Evolutionary conservation across 2,797 vertebrate genomes (phyloP).

Genomic region (Spatula clypeata): DNA sequence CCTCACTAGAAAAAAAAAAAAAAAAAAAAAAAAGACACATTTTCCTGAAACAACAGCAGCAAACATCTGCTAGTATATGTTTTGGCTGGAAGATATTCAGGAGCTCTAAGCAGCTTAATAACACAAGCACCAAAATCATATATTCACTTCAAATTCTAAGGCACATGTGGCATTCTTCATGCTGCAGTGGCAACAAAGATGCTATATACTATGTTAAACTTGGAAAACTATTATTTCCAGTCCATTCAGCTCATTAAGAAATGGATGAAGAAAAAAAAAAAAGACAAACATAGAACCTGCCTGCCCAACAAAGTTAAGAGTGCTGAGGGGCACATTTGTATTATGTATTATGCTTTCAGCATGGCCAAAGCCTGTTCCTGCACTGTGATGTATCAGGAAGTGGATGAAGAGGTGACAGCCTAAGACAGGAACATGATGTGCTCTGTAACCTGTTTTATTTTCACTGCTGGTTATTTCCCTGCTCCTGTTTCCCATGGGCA

Average conservation of each 20-base stretch:
- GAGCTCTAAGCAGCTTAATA: background rate
- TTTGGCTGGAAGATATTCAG: background rate
- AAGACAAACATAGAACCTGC: background rate
- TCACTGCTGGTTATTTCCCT: background rate
- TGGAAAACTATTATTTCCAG: background rate
- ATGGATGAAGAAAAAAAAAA: background rate
- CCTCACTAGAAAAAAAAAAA: background rate
- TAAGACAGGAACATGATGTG: background rate
- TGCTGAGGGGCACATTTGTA: background rate
- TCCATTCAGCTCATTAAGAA: background rate
- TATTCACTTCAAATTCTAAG: background rate
- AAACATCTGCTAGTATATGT: background rate
- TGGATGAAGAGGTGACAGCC: background rate
- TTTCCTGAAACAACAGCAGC: background rate
- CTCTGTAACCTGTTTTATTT: background rate
- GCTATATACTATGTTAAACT: background rate
- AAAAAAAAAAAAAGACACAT: background rate
- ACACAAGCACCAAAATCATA: background rate
- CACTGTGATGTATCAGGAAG: fast-evolving
- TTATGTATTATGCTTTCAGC: background rate
- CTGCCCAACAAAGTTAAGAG: background rate
- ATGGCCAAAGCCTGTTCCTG: background rate
- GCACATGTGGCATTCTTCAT: background rate
- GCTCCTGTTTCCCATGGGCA: background rate
- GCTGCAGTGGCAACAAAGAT: background rate